Base-by-base conservation (phyloP, 1,140 invertebrate species). In the Heliconius melpomene region DNA sequence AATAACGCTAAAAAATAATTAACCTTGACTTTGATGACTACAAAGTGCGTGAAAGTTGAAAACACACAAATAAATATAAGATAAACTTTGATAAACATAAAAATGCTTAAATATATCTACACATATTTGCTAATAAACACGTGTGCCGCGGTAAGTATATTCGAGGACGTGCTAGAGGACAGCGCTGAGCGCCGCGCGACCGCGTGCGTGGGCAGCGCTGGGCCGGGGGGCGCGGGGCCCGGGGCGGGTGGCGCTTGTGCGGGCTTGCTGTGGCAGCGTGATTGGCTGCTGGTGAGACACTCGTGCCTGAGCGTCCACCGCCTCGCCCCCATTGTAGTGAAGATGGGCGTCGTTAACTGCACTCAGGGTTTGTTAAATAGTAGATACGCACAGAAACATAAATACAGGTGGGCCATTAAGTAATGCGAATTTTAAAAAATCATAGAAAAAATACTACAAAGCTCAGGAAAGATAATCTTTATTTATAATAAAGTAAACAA, bases 251-350 rank as follows among this genome's bases (percentile, higher is more conserved):
- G 20, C 20, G n/a, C 20, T 3, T 87, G 86, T 66, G 46, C 57
- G 66, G 87, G 80, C 75, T 82, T 79, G 57, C 54, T 83, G 18
- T 77, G 72, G 79, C 40, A 36, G 36, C 70, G 57, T 6, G 60
- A 74, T 71, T 84, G 82, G 85, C 46, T 82, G 18, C 38, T 85
- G 1, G 60, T 66, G 60, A 66, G 13, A 5, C 26, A 57, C 76
- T 57, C 29, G 57, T 86, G 85, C 75, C 26, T 84, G 9, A 71
- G 70, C 50, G 26, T 7, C 13, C 71, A 72, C 52, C 52, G 54
- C 20, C 13, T 52, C 36, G 9, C 26, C 52, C 54, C 36, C 13
- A 72, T 86, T 40, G 26, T 74, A 8, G 46, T 79, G 38, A 72
- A 80, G 60, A 78, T 40, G 20, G 26, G 46, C 7, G 71, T 74